Evolutionary conservation across 1,140 invertebrate species (phyloP).

Genomic region (Zaprionus africanus): DNA sequence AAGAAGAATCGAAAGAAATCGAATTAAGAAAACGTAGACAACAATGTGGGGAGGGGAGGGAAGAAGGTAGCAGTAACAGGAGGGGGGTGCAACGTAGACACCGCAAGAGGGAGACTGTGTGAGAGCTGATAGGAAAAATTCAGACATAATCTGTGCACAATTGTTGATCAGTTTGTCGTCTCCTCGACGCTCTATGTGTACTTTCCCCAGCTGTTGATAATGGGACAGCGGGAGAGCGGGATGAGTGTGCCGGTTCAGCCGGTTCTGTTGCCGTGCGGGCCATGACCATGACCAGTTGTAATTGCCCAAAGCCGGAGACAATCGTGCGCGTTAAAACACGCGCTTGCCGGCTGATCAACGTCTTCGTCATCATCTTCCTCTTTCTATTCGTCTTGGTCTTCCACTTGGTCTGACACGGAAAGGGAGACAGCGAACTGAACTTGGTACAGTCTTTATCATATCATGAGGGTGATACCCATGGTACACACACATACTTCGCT

Average conservation of each 20-base stretch:
- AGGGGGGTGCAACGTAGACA: background rate
- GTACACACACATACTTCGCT: background rate
- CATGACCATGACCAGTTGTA: conserved; percentile 6
- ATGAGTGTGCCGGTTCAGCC: conserved; percentile 3
- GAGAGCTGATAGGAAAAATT: background rate
- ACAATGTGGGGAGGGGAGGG: no score
- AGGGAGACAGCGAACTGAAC: background rate
- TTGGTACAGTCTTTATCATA: background rate
- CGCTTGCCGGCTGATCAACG: background rate
- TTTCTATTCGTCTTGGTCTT: no score
- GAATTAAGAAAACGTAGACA: background rate
- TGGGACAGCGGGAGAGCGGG: background rate
- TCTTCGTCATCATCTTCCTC: background rate
- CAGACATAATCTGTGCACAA: background rate
- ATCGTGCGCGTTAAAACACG: background rate
- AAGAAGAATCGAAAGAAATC: background rate
- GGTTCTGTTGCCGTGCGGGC: background rate
- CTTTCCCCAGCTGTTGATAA: background rate
- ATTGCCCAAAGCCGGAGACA: conserved; percentile 1
- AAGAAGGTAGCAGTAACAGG: background rate
- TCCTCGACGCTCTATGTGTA: background rate
- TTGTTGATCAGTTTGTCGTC: background rate
- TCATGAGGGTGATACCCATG: background rate
- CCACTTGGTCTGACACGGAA: background rate
- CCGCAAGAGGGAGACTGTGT: background rate